Base-by-base conservation (phyloP, 1,140 invertebrate genomes). In the Drosophila guanche region DNA sequence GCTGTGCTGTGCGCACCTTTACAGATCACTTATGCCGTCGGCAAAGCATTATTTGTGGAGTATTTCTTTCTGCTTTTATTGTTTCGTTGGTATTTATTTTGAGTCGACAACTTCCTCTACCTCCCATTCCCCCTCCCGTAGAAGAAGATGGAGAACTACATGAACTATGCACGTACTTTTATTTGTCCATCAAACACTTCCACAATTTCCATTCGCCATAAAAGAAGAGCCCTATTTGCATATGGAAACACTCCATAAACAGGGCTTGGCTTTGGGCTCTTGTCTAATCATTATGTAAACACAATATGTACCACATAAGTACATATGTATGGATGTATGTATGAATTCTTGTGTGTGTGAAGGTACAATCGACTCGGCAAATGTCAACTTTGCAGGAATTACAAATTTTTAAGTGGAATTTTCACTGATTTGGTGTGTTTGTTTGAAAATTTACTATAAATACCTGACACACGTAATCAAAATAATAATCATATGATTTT, bases 211-310 rank as follows among this genome's bases (percentile, higher is more conserved):
- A 50, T 25, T 52, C 52, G 58, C 57, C 33, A 40, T 45, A 46
- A 51, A 33, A 29, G 53, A 52, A 40, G 65, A 60, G 66, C 40
- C 29, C 33, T 74, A 83, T 81, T 84, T 84, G 79, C 79, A 81
- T 84, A 74, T 63, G 47, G 46, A 76, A 56, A 43, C 60, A 54
- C 14, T 20, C 37, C 55, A 43, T 50, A 51, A 37, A 37, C 33
- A 37, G 33, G 33, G 33, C 33, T 37, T 37, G 33, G 33, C 33
- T 10, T 37, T 12, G 48, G 56, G 66, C 70, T 74, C 69, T 83
- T 83, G 75, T 83, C 79, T 83, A 83, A 83, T 83, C 79, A 84
- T 70, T 78, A 42, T 75, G 70, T 62, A 83, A 84, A 83, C 55
- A 81, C 10, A 22, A 55, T 52, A 20, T 20, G 16, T 20, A 20